Evolutionary conservation across 2,888 invertebrate species (phyloP).

Genomic region (Fragum whitleyi): DNA sequence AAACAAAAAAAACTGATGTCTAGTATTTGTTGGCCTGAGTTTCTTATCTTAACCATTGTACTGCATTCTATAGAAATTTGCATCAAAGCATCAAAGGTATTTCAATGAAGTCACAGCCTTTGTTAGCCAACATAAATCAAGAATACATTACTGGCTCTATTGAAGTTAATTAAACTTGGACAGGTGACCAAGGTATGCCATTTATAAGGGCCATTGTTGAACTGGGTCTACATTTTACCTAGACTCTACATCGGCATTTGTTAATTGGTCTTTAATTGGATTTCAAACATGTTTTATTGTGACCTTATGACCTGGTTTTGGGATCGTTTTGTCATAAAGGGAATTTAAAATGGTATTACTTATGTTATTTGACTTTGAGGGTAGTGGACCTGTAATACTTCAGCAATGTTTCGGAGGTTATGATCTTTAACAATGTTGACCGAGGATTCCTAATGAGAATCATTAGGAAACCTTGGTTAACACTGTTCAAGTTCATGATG

Average conservation of each 20-base stretch:
- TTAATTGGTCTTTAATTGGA: background rate
- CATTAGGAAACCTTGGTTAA: no score
- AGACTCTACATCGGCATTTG: background rate
- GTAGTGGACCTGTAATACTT: no score
- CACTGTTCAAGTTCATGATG: no score
- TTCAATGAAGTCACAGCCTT: background rate
- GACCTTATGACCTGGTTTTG: background rate
- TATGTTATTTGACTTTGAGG: no score
- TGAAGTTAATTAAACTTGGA: background rate
- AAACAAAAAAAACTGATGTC: no score
- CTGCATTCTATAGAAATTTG: background rate
- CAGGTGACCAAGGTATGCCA: conserved; percentile 1
- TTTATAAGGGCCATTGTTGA: background rate
- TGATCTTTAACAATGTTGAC: no score
- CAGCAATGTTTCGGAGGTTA: no score
- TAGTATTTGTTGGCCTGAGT: no score
- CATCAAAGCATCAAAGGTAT: background rate
- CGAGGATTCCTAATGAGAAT: no score
- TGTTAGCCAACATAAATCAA: background rate
- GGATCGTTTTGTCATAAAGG: background rate
- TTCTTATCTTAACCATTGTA: background rate
- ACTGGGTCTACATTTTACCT: background rate
- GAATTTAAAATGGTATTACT: no score
- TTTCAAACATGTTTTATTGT: background rate
- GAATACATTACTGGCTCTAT: background rate